Conservation (phyloP, 1,140 invertebrate species). For the Tetramorium simillimum region DNA sequence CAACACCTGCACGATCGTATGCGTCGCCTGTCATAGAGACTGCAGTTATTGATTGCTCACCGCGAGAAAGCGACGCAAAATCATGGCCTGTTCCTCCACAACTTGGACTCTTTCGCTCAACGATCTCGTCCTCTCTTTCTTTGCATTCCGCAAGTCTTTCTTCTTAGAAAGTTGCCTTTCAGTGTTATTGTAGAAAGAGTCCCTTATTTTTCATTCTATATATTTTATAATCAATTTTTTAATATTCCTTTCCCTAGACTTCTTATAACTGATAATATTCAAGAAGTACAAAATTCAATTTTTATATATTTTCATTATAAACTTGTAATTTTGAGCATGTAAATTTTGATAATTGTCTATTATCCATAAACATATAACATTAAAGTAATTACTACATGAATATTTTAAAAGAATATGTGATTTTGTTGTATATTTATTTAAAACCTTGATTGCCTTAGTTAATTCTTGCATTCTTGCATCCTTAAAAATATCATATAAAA, state of each 20-base stretch:
- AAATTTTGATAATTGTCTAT: neutral
- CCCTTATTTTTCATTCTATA: neutral
- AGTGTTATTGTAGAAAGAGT: neutral
- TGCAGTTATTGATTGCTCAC: constrained; percentile 79
- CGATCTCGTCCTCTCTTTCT: neutral
- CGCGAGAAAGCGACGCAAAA: constrained; percentile 78
- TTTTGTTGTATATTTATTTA: neutral
- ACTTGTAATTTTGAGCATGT: neutral
- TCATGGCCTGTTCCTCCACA: constrained; percentile 59
- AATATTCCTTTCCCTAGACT: neutral
- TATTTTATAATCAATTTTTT: neutral
- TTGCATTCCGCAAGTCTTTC: neutral
- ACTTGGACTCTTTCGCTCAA: constrained; percentile 19
- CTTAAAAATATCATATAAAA: neutral
- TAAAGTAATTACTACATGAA: neutral
- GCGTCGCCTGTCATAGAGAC: constrained; percentile 78
- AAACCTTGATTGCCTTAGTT: neutral
- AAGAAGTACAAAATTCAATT: neutral
- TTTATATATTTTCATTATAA: neutral
- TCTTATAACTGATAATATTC: neutral
- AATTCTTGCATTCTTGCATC: neutral
- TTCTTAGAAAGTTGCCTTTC: neutral
- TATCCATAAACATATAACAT: neutral
- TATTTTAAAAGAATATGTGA: neutral
- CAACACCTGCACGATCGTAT: constrained; percentile 80